Evolutionary conservation across 2,113 vertebrate genomes (phyloP).

Genomic region (Corythoichthys intestinalis): DNA sequence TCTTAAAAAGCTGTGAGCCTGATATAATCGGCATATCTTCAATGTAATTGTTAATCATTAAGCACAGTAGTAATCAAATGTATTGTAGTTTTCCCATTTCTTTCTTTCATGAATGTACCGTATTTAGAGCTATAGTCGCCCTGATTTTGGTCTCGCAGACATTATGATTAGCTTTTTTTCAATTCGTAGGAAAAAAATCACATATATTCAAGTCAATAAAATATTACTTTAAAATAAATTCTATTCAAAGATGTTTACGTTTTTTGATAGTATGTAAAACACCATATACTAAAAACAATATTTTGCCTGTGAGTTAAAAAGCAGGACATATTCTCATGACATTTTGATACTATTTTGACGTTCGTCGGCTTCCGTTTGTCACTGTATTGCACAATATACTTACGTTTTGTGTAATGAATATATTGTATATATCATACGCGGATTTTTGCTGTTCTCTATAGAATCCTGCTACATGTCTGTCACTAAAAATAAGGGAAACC

Average conservation of each 20-base stretch:
- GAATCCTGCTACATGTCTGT: background rate
- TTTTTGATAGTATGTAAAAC: no score
- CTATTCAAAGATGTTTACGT: no score
- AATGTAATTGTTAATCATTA: background rate
- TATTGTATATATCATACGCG: background rate
- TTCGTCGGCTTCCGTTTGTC: background rate
- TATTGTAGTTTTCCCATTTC: background rate
- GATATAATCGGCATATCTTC: background rate
- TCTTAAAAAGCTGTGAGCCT: background rate
- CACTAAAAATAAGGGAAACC: background rate
- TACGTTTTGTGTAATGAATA: background rate
- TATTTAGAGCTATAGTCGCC: background rate
- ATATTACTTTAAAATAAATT: background rate
- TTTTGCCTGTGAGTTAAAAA: background rate
- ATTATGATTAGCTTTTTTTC: background rate
- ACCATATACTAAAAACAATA: background rate
- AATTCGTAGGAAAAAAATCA: background rate
- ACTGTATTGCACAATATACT: background rate
- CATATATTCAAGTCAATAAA: background rate
- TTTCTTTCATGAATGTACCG: background rate
- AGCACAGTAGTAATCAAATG: background rate
- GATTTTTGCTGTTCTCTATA: background rate
- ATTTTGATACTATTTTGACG: background rate
- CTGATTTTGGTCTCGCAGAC: background rate
- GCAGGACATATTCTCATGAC: background rate